These are phyloP conservation scores for Furnarius figulus DNA, from an alignment of 2,113 vertebrate species.

Conservation along the genomic window DNA sequence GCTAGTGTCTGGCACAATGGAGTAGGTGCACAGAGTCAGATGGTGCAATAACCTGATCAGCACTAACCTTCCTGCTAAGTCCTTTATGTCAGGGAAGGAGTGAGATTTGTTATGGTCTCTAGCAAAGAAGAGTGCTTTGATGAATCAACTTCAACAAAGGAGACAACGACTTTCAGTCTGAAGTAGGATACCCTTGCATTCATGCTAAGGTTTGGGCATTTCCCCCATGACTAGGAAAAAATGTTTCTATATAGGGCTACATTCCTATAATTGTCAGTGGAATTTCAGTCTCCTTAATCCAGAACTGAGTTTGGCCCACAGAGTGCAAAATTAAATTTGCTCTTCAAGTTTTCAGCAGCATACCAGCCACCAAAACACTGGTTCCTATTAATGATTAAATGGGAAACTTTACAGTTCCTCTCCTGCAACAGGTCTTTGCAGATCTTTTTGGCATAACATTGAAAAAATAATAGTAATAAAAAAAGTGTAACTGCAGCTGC, in stretches of 20 bases:
- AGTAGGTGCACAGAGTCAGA: not conserved
- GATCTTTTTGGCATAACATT: not conserved
- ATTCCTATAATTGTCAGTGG: not conserved
- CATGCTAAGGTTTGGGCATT: not conserved
- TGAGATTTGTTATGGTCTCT: not conserved
- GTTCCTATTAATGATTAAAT: conserved; percentile 15
- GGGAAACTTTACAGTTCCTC: not conserved
- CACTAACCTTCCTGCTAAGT: not conserved
- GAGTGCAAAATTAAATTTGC: not conserved
- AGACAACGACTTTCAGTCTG: not conserved
- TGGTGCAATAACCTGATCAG: not conserved
- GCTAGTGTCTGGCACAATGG: not conserved
- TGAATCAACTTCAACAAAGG: not conserved
- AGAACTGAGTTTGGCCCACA: not conserved
- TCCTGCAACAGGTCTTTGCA: not conserved
- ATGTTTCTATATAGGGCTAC: not conserved
- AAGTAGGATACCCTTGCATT: not conserved
- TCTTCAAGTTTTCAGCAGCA: not conserved
- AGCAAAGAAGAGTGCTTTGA: not conserved
- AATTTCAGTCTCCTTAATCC: not conserved
- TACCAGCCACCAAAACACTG: not conserved
- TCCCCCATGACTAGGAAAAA: not conserved
- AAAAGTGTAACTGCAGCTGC: not conserved
- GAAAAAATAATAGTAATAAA: not conserved
- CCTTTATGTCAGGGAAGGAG: not conserved